These are phyloP conservation scores for Nannoperca obscura DNA, from an alignment of 2,797 vertebrate species.

Conservation along the genomic window DNA sequence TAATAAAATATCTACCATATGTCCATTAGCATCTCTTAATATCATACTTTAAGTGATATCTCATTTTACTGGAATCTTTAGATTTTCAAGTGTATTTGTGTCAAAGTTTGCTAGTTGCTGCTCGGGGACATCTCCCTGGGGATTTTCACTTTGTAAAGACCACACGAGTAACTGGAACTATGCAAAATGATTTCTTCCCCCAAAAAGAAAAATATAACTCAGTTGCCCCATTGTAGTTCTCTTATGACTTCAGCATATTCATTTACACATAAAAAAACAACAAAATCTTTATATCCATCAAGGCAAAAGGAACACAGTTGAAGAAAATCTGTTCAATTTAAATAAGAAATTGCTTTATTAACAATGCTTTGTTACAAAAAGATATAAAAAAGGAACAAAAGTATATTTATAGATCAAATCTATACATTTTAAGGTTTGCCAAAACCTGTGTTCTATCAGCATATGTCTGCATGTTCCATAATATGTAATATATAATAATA, in stretches of 20 bases:
- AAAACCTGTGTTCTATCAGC: background rate
- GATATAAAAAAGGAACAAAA: background rate
- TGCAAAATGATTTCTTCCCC: background rate
- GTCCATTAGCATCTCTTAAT: constrained; percentile 16
- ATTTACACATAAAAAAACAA: constrained; percentile 7
- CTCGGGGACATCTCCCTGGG: background rate
- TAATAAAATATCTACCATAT: constrained; percentile 10
- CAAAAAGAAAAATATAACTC: background rate
- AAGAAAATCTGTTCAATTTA: background rate
- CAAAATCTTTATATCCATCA: background rate
- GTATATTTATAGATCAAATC: background rate
- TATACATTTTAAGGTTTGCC: constrained; percentile 5
- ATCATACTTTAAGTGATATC: constrained; percentile 4
- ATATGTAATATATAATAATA: constrained; percentile 14
- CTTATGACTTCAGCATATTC: background rate
- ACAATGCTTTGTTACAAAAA: background rate
- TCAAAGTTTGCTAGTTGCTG: constrained; percentile 1
- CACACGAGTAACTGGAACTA: background rate
- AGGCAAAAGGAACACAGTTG: background rate
- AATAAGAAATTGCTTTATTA: background rate
- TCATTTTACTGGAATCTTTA: background rate
- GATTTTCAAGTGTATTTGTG: background rate
- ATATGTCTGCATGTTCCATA: background rate
- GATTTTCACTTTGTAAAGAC: background rate
- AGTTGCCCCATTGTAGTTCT: background rate